A percentile compares a stretch with the other conserved stretches of the same genome.
Evolutionary conservation across 1,140 invertebrate species (phyloP).

Genomic region (Cherax destructor): DNA sequence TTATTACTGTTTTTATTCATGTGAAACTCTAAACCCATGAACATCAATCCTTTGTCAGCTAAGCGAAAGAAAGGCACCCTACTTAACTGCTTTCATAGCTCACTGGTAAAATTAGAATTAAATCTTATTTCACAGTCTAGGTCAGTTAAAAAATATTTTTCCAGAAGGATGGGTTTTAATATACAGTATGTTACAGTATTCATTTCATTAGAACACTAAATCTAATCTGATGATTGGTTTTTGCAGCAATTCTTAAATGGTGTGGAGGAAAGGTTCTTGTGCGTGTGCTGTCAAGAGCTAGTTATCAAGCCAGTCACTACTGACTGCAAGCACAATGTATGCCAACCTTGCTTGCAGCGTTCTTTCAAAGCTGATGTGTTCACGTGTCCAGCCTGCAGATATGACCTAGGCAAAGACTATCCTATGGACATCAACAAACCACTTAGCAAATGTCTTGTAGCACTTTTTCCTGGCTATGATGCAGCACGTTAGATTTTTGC

Average conservation of each 20-base stretch:
- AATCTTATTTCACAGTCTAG: no score
- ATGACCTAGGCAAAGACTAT: conserved; percentile 79
- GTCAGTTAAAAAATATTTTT: no score
- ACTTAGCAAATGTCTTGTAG: conserved; percentile 78
- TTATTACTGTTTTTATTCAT: no score
- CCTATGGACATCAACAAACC: conserved; percentile 79
- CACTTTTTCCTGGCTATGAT: conserved; percentile 82
- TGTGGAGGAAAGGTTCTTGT: conserved; percentile 83
- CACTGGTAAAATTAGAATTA: no score
- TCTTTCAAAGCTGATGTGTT: conserved; percentile 82
- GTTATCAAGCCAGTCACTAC: conserved; percentile 85
- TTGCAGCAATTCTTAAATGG: conserved; percentile 81
- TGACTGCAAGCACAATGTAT: conserved; percentile 86
- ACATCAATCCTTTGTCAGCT: no score
- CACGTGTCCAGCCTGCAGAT: conserved; percentile 83
- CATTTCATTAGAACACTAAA: no score
- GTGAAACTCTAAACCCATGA: no score
- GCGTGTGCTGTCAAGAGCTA: conserved; percentile 88
- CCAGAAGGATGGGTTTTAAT: no score
- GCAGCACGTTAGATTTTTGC: conserved; percentile 75
- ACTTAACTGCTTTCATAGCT: no score
- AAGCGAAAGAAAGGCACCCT: no score
- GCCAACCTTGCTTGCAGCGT: conserved; percentile 82
- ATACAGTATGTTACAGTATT: no score
- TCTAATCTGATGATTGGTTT: no score